Base-by-base conservation (phyloP, 2,888 invertebrate genomes). In the Tiliacea aurago region DNA sequence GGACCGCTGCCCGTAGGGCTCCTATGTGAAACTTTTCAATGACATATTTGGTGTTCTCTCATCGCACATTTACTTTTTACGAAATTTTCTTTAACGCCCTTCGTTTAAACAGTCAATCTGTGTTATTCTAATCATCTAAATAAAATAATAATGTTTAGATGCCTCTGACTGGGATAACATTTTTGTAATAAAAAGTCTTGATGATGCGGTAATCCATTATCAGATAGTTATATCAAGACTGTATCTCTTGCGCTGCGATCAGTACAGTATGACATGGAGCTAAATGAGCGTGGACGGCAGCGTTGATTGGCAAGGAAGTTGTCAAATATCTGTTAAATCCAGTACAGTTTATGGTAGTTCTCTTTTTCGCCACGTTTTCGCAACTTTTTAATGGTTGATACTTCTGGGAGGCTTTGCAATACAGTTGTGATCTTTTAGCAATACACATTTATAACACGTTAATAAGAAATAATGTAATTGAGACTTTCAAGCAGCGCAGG, bases 381-480 rank as follows among this genome's bases (percentile, higher is more conserved):
- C n/a, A n/a, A n/a, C n/a, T n/a, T n/a, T 45, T 45, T 20, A 23
- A 43, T 62, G 18, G 18, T 61, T 23, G 18, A 11, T 45, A 37
- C 4, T 37, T 37, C 37, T 37, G 18, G 10, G 23, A 23, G 23
- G 43, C 62, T 7, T 28, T 62, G 20, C 28, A 28, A 45, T 62
- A 28, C 11, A 45, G 18, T 23, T 68, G 1, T 45, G 9, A 63
- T 45, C 33, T 68, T n/a, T n/a, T 37, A 23, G 45, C 2, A n/a
- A 7, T 64, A 37, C 47, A n/a, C 47, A 33, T 49, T 37, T 23
- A n/a, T n/a, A 33, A 23, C 9, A 45, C 20, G 63, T 45, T 49
- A 45, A 49, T 47, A 23, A 73, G 64, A 53, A 76, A 73, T n/a
- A 53, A 41, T 20, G 62, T 66, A 20, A 65, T 37, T 23, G 4